Percentiles rank a stretch among this genome's conserved stretches.
Evolutionary conservation across 2,888 invertebrate genomes (phyloP).

Genomic region (Noctua pronuba): DNA sequence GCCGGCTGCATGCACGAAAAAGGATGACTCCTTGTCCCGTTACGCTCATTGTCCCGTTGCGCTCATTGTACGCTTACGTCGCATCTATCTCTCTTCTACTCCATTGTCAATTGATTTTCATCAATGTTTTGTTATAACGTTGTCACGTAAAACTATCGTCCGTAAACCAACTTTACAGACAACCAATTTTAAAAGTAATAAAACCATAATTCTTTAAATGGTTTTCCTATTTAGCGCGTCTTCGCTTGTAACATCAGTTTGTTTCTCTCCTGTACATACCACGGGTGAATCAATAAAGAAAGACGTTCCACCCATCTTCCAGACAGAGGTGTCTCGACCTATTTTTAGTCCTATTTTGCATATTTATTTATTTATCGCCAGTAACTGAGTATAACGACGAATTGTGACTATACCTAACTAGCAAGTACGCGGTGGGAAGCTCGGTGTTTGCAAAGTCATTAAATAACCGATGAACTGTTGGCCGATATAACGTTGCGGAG

Average conservation of each 20-base stretch:
- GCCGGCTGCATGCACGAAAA: no score
- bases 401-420: background rate
- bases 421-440: background rate
- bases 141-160: no score
- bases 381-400: background rate
- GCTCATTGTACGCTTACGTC: no score
- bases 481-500: background rate
- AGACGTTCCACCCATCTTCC: background rate
- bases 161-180: no score
- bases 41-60: no score
- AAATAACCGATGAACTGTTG: background rate
- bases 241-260: background rate
- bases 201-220: background rate
- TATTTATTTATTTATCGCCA: background rate
- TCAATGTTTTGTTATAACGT: no score
- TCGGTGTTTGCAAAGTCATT: background rate
- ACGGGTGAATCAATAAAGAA: constrained; percentile 7
- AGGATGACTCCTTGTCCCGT: no score
- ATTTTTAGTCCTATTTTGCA: constrained; percentile 20
- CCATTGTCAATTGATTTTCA: no score
- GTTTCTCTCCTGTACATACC: background rate
- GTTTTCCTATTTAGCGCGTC: background rate
- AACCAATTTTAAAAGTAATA: no score
- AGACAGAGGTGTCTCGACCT: background rate
- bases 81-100: no score